Conservation (phyloP, 2,797 vertebrate species). For the Trachurus trachurus region DNA sequence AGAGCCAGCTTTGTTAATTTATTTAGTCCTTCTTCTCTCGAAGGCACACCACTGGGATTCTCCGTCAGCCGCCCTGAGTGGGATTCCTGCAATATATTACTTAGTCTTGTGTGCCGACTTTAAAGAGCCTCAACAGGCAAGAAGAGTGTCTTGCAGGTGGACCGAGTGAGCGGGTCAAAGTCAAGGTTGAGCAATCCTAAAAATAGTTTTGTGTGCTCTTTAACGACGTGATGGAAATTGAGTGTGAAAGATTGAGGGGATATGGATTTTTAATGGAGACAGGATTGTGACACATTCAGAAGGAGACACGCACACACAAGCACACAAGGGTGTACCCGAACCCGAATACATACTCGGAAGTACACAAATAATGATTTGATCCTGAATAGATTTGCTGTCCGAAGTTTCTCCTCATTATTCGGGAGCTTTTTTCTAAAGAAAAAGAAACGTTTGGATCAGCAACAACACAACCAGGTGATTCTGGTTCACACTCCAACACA, state of each 20-base stretch:
- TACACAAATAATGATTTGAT: no score
- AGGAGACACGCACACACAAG: background rate
- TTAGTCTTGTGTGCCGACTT: constrained; percentile 27
- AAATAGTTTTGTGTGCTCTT: constrained; percentile 36
- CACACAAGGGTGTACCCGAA: background rate
- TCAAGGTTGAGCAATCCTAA: constrained; percentile 53
- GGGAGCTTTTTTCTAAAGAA: no score
- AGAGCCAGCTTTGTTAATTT: constrained; percentile 68
- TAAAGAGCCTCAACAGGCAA: constrained; percentile 46
- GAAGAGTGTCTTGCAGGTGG: constrained; percentile 36
- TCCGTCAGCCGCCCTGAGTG: constrained; percentile 21
- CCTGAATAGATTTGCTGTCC: no score
- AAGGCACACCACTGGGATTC: constrained; percentile 32
- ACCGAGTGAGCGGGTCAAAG: constrained; percentile 31
- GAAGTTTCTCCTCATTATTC: no score
- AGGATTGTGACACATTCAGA: constrained; percentile 12
- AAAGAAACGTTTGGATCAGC: no score
- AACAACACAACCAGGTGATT: no score
- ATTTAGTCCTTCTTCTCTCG: constrained; percentile 48
- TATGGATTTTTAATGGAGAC: constrained; percentile 59
- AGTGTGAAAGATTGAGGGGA: constrained; percentile 65
- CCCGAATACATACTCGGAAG: no score
- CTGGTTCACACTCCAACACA: no score
- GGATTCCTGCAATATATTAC: constrained; percentile 32
- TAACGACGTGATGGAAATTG: constrained; percentile 64